Percentiles rank a stretch among this genome's conserved stretches.
phyloP scores from a whole-genome alignment of 1,140 invertebrate genomes.

The Tetragonula clypearis region DNA sequence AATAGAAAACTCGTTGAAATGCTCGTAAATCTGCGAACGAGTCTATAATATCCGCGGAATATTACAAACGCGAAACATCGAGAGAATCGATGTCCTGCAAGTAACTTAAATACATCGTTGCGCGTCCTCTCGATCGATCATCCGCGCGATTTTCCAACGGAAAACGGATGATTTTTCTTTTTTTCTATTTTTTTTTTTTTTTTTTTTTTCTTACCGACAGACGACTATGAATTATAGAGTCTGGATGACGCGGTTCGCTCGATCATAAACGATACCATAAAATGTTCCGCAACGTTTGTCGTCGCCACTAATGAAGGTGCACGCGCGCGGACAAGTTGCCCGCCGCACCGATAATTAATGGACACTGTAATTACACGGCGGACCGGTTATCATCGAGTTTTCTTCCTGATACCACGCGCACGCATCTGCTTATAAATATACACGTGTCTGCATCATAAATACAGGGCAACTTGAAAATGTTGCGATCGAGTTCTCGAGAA shows the following conservation, averaged over 20 bases:
- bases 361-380: slow-evolving; percentile 45
- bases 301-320: slow-evolving; percentile 49
- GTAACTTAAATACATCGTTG: neutral
- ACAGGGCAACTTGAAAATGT: neutral
- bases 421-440: neutral
- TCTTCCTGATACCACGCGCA: slow-evolving; percentile 39
- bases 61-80: neutral
- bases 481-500: neutral
- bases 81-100: neutral
- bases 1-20: neutral
- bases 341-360: slow-evolving; percentile 43
- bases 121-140: neutral
- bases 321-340: slow-evolving; percentile 32
- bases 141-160: neutral
- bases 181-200: no score
- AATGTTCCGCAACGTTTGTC: slow-evolving; percentile 42
- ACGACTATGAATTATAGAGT: slow-evolving; percentile 16
- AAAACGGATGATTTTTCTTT: no score
- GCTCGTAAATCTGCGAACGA: slow-evolving; percentile 17
- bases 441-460: neutral
- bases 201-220: neutral
- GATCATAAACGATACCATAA: slow-evolving; percentile 46
- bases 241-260: neutral
- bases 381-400: slow-evolving; percentile 51
- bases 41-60: neutral